Base-by-base conservation (phyloP, 2,888 invertebrate genomes). In the Torymus aiolomorphi region DNA sequence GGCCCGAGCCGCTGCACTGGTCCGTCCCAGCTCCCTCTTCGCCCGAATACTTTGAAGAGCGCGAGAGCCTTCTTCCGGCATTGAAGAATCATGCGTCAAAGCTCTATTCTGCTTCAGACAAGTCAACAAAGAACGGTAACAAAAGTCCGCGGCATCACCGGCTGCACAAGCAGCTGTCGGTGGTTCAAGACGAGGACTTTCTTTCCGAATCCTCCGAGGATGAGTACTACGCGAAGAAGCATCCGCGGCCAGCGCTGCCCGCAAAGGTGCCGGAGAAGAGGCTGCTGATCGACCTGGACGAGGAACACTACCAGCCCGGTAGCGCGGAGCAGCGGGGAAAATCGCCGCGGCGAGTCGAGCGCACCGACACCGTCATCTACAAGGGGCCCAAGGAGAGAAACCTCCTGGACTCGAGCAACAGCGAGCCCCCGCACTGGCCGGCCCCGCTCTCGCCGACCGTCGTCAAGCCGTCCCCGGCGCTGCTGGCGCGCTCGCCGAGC, bases 321-420 rank as follows among this genome's bases (percentile, higher is more conserved):
- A 20, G 82, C 75, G 42, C 57, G n/a, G 66, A 62, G 14, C 49
- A 72, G 11, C 56, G 42, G 8, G 54, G 18, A 20, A 85, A 85
- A 72, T 71, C 80, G 0, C 70, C 83, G 1, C 84, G 84, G 5
- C 86, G 82, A 71, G 85, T 88, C 5, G 85, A 84, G 57, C 83
- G 88, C 49, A 87, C 85, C 8, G 87, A 87, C 66, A 88, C 88
- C 0, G 88, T 88, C 13, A 88, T 88, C 57, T 88, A 88, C 65
- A 88, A 87, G 74, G 87, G 87, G 12, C 86, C 86, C 8, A 77
- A 70, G 8, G 76, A 78, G 18, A 67, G 59, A 8, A 78, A 71
- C 51, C 56, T 76, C 2, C 54, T 78, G 49, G 79, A 81, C 3
- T 2, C 12, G n/a, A 61, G 20, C 14, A 79, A 76, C 18, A 24